Percentiles rank a stretch among this genome's conserved stretches.
phyloP scores from a whole-genome alignment of 2,888 invertebrate species.

The Diarsia dahlii region DNA sequence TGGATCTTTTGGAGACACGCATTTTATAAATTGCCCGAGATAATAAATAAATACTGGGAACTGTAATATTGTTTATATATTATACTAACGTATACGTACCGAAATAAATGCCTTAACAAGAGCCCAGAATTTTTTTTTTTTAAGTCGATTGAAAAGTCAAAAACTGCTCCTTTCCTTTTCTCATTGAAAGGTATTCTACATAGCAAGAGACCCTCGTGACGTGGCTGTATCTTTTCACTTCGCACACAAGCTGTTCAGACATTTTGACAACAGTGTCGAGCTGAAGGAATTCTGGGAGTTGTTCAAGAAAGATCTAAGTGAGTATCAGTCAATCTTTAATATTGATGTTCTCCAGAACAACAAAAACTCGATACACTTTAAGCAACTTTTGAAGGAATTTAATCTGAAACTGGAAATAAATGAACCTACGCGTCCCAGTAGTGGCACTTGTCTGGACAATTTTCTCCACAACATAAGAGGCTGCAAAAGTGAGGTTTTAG shows the following conservation, averaged over 20 bases:
- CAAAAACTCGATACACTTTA: too few relatives aligned
- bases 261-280: slow-evolving; percentile 74
- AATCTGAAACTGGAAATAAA: too few relatives aligned
- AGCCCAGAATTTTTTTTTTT: background rate
- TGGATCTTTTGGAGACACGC: background rate
- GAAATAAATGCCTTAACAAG: too few relatives aligned
- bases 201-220: slow-evolving; percentile 95
- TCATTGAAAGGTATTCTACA: slow-evolving; percentile 90
- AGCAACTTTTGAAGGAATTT: too few relatives aligned
- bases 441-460: too few relatives aligned
- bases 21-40: background rate
- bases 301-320: slow-evolving; percentile 77
- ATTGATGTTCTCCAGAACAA: too few relatives aligned
- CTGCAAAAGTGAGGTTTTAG: too few relatives aligned
- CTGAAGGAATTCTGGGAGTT: slow-evolving; percentile 79
- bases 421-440: too few relatives aligned
- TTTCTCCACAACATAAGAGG: too few relatives aligned
- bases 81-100: background rate
- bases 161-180: background rate
- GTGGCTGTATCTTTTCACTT: slow-evolving; percentile 95
- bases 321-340: slow-evolving; percentile 45
- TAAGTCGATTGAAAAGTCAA: background rate
- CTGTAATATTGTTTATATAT: background rate
- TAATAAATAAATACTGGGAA: background rate
- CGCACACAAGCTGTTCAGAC: slow-evolving; percentile 84